phyloP scores from a whole-genome alignment of 1,140 invertebrate species.

The Psix sp. region DNA sequence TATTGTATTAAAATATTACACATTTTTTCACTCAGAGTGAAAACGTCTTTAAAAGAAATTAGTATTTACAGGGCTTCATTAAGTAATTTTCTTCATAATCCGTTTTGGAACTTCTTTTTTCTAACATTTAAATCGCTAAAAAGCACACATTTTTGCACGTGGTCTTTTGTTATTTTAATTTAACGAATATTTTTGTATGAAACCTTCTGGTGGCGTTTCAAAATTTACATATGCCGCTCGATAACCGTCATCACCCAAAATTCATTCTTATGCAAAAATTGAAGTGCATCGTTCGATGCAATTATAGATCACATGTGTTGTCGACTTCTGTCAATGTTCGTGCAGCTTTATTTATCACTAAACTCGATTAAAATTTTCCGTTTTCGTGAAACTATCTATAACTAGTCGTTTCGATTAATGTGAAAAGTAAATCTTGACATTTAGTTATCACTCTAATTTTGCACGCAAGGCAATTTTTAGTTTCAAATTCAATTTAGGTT shows the following conservation, averaged over 20 bases:
- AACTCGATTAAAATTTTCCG: constrained; percentile 1
- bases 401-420: neutral
- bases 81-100: neutral
- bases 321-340: neutral
- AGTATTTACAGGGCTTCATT: constrained; percentile 5
- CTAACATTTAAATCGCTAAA: constrained; percentile 5
- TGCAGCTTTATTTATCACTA: neutral
- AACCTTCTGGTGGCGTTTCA: constrained; percentile 1
- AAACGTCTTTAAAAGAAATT: constrained; percentile 11
- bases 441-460: too few relatives aligned
- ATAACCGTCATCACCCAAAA: constrained; percentile 15
- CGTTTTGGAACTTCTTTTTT: constrained; percentile 4
- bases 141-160: constrained; percentile 5
- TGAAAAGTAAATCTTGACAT: neutral
- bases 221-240: constrained; percentile 29
- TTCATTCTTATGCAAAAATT: constrained; percentile 28
- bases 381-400: constrained; percentile 2
- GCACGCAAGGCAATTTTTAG: too few relatives aligned
- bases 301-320: constrained; percentile 11
- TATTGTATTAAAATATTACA: neutral
- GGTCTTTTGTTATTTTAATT: constrained; percentile 37
- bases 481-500: constrained; percentile 12
- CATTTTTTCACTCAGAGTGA: neutral
- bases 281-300: neutral
- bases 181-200: neutral